Conservation (phyloP, 2,888 invertebrate species). For the Anticlea derivata region DNA sequence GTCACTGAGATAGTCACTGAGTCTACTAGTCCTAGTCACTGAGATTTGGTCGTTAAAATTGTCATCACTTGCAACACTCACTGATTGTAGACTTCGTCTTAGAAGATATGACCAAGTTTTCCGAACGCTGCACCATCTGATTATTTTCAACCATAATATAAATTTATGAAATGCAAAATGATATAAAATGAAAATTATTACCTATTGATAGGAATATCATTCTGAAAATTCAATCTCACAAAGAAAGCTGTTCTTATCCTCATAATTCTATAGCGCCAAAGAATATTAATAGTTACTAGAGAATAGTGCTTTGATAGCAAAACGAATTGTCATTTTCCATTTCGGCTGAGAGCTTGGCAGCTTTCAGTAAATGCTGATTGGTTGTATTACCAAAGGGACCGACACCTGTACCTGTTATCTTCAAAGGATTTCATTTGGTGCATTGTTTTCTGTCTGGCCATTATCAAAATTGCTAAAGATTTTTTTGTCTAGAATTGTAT, state of each 20-base stretch:
- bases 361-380: slow-evolving; percentile 17
- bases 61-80: too few relatives aligned
- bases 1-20: too few relatives aligned
- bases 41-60: too few relatives aligned
- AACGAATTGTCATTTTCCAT: slow-evolving; percentile 17
- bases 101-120: too few relatives aligned
- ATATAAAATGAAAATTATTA: too few relatives aligned
- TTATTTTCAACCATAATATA: too few relatives aligned
- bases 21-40: too few relatives aligned
- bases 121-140: too few relatives aligned
- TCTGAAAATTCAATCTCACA: background rate
- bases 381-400: slow-evolving; percentile 18
- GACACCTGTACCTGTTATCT: slow-evolving; percentile 26
- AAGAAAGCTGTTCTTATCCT: background rate
- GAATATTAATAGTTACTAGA: background rate
- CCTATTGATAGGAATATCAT: too few relatives aligned
- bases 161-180: too few relatives aligned
- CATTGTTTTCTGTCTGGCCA: slow-evolving; percentile 29
- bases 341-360: slow-evolving; percentile 8
- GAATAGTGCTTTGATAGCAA: slow-evolving; percentile 15
- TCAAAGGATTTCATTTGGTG: slow-evolving; percentile 21
- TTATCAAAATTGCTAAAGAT: slow-evolving; percentile 20
- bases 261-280: background rate
- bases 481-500: too few relatives aligned
- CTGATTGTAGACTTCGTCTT: too few relatives aligned